A percentile compares a stretch with the other conserved stretches of the same genome.
phyloP scores from a whole-genome alignment of 2,797 vertebrate species.

The Microctenopoma stevenorrisi region DNA sequence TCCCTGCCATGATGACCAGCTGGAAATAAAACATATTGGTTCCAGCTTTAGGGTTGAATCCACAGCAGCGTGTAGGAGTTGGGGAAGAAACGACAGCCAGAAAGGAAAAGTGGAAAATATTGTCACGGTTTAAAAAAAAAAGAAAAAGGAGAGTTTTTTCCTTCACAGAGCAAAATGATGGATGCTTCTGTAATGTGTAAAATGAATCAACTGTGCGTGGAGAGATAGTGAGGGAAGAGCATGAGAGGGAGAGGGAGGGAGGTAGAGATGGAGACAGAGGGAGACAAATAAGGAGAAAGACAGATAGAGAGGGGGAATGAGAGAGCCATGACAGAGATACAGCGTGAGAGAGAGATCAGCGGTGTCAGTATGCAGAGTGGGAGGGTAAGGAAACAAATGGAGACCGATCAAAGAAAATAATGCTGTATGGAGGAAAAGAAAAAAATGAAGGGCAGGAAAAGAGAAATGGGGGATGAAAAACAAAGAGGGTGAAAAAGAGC shows the following conservation, averaged over 20 bases:
- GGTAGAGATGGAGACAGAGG: conserved; percentile 52
- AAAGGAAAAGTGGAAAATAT: conserved; percentile 35
- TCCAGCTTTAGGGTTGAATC: conserved; percentile 68
- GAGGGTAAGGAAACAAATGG: conserved; percentile 70
- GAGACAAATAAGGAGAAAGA: conserved; percentile 66
- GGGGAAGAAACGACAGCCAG: conserved; percentile 32
- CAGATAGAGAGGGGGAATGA: conserved; percentile 41
- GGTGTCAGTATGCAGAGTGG: conserved; percentile 66
- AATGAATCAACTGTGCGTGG: conserved; percentile 76
- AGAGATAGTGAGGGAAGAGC: conserved; percentile 70
- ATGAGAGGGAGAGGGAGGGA: conserved; percentile 45
- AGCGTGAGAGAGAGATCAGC: conserved; percentile 54
- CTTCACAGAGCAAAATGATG: conserved; percentile 68
- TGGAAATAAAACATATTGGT: conserved; percentile 85
- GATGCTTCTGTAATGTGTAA: conserved; percentile 76
- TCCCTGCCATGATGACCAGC: conserved; percentile 92
- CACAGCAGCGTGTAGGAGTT: conserved; percentile 50
- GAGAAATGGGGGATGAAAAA: conserved; percentile 34
- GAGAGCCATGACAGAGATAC: conserved; percentile 45
- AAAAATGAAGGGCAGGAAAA: conserved; percentile 40
- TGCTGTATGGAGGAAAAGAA: conserved; percentile 38
- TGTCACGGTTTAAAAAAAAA: conserved; percentile 16
- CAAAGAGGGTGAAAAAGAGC: conserved; percentile 51
- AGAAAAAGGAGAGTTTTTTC: conserved; percentile 39
- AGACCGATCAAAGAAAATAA: conserved; percentile 64